Conservation (phyloP, 1,140 invertebrate genomes). For the Drosophila sturtevanti region DNA sequence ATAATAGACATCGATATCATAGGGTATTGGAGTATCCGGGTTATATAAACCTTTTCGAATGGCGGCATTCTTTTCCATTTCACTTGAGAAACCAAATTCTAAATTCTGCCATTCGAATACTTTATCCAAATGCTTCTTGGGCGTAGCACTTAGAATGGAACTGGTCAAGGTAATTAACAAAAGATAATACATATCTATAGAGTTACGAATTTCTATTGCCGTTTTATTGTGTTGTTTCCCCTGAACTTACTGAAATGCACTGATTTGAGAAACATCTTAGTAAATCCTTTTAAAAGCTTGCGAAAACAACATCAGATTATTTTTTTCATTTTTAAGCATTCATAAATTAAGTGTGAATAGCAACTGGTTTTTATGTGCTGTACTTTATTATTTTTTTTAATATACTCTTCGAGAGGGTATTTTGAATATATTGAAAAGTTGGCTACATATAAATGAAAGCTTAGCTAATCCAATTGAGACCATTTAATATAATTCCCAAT, state of each 20-base stretch:
- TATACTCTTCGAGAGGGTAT: not conserved
- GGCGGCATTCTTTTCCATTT: not conserved
- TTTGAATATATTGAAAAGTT: not conserved
- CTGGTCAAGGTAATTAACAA: not conserved
- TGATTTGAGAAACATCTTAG: not conserved
- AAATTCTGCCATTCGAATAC: not conserved
- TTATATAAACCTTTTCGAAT: not conserved
- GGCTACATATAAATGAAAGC: not conserved
- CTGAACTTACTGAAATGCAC: not conserved
- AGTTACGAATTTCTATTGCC: not conserved
- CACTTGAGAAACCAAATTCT: not conserved
- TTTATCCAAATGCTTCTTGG: not conserved
- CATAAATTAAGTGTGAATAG: slow-evolving; percentile 6
- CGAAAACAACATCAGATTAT: not conserved
- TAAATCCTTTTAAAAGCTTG: slow-evolving; percentile 6
- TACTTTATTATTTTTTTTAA: not conserved
- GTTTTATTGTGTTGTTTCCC: not conserved
- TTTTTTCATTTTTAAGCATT: not conserved
- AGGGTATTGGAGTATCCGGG: not conserved
- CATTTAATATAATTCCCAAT: no score
- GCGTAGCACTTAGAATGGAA: not conserved
- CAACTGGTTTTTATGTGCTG: slow-evolving; percentile 4
- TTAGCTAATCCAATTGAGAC: no score
- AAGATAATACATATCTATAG: not conserved
- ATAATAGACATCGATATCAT: not conserved